These are phyloP conservation scores for Champsocephalus esox DNA, from an alignment of 2,797 vertebrate genomes.

Conservation along the genomic window DNA sequence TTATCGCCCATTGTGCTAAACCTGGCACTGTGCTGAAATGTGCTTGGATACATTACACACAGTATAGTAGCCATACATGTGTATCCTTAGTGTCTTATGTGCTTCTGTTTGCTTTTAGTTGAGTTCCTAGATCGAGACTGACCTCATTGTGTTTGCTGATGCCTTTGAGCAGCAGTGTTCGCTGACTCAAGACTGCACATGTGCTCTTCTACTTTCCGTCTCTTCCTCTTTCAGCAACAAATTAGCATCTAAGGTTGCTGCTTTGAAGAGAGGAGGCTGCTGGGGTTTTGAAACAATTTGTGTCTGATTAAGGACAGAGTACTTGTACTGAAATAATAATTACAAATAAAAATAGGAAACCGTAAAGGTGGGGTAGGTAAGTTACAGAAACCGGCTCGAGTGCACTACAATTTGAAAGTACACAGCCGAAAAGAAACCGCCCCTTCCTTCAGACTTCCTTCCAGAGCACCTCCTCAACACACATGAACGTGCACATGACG, in stretches of 20 bases:
- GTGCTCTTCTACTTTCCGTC: slow-evolving; percentile 13
- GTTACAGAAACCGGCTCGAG: too few species aligned
- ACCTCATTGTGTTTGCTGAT: neutral
- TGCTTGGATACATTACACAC: slow-evolving; percentile 40
- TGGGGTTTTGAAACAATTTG: neutral
- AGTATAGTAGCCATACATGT: slow-evolving; percentile 10
- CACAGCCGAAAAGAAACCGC: too few species aligned
- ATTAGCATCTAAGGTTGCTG: neutral
- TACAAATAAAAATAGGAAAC: neutral
- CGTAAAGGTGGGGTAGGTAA: neutral
- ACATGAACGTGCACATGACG: too few species aligned
- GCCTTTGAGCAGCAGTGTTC: slow-evolving; percentile 9
- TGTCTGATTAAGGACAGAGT: neutral
- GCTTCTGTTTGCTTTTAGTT: slow-evolving; percentile 14
- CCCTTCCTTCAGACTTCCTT: too few species aligned
- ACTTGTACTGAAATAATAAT: neutral
- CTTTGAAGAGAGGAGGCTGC: slow-evolving; percentile 11
- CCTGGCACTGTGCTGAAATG: slow-evolving; percentile 1
- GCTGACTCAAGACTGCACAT: slow-evolving; percentile 26
- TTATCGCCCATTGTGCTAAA: neutral
- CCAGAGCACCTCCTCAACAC: too few species aligned
- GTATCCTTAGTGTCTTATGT: slow-evolving; percentile 28
- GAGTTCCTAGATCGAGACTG: neutral
- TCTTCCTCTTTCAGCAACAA: slow-evolving; percentile 1
- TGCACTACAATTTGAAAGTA: too few species aligned